Percentiles rank a stretch among this genome's conserved stretches.
Conservation (phyloP, 2,797 vertebrate genomes). For the Limnodromus scolopaceus region DNA sequence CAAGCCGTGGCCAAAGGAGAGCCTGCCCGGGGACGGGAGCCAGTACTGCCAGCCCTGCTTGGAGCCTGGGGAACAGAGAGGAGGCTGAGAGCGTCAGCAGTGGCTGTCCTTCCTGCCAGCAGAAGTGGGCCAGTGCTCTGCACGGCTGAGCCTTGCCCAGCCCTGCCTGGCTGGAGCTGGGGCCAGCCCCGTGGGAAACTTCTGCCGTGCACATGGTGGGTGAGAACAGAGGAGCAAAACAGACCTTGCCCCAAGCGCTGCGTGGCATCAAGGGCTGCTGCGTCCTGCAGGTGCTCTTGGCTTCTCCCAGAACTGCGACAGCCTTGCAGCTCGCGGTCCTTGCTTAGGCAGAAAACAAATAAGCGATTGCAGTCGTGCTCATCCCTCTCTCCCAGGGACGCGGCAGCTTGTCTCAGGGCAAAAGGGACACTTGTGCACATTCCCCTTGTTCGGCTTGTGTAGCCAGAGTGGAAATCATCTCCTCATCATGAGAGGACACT, state of each 20-base stretch:
- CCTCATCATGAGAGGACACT: background rate
- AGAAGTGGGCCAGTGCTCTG: background rate
- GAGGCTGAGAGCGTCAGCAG: background rate
- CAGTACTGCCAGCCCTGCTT: background rate
- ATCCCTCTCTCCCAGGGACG: no score
- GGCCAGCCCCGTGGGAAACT: background rate
- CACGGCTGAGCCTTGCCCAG: background rate
- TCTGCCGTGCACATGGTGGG: background rate
- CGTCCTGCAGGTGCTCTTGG: background rate
- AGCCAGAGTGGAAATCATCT: background rate
- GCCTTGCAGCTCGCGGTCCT: fast-evolving
- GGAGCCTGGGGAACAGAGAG: background rate
- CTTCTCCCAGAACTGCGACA: background rate
- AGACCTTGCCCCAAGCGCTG: background rate
- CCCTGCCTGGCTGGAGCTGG: background rate
- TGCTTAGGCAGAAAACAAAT: background rate
- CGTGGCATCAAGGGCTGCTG: background rate
- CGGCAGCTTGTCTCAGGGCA: background rate
- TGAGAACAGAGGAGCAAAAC: background rate
- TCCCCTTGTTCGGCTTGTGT: background rate
- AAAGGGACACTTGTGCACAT: background rate
- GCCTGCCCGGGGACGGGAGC: no score
- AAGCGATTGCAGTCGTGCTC: background rate
- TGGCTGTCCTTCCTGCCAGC: background rate
- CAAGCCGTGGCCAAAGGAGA: background rate